These are phyloP conservation scores for Amblyteles armatorius DNA, from an alignment of 2,888 invertebrate species.

Conservation along the genomic window DNA sequence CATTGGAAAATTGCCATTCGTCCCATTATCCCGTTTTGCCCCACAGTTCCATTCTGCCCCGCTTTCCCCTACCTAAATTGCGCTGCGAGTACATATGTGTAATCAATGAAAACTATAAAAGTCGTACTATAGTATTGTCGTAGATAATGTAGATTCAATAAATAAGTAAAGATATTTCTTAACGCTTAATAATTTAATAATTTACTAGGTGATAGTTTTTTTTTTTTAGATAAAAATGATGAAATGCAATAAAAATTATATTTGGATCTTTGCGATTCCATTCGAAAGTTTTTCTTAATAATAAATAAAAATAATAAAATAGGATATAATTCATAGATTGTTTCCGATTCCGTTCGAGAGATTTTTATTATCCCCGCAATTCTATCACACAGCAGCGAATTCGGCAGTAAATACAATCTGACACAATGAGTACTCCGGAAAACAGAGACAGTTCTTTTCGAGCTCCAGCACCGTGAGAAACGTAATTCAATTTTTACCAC, in stretches of 20 bases:
- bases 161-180: not conserved
- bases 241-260: not conserved
- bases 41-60: too few species aligned
- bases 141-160: not conserved
- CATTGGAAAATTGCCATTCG: too few species aligned
- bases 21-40: too few species aligned
- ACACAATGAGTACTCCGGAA: constrained; percentile 44
- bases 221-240: too few species aligned
- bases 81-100: too few species aligned
- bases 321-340: not conserved
- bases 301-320: too few species aligned
- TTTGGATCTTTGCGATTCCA: not conserved
- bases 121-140: not conserved
- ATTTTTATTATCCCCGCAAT: not conserved
- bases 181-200: not conserved
- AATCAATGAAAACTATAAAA: not conserved
- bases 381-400: not conserved
- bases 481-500: constrained; percentile 13
- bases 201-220: not conserved
- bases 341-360: not conserved
- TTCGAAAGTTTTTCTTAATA: not conserved
- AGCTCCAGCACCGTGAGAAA: constrained; percentile 9
- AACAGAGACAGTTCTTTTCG: constrained; percentile 23
- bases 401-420: constrained; percentile 40
- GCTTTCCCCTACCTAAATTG: too few species aligned